These are phyloP conservation scores for Arizona elegans DNA, from an alignment of 2,113 vertebrate species.

Conservation along the genomic window DNA sequence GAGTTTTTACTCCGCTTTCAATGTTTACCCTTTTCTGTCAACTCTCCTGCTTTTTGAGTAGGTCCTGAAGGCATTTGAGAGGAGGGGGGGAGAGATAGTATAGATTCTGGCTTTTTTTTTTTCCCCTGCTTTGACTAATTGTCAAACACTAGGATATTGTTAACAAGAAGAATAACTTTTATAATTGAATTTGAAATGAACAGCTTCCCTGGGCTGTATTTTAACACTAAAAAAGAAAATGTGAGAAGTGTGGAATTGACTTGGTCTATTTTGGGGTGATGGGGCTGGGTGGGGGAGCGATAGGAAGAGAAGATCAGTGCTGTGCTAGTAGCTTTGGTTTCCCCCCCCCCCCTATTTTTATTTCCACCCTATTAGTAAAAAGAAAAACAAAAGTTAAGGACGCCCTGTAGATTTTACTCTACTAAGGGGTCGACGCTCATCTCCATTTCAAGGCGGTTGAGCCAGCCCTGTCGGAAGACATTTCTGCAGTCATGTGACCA, in stretches of 20 bases:
- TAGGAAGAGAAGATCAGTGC: neutral
- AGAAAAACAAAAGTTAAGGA: too few relatives aligned
- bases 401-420: too few relatives aligned
- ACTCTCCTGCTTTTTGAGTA: neutral
- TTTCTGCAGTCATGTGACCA: too few relatives aligned
- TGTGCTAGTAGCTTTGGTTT: neutral
- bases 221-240: neutral
- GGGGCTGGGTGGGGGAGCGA: neutral
- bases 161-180: slow-evolving; percentile 11
- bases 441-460: too few relatives aligned
- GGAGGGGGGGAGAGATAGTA: neutral
- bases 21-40: neutral
- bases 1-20: neutral
- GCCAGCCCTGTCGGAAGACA: too few relatives aligned
- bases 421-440: too few relatives aligned
- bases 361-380: neutral
- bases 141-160: slow-evolving; percentile 5
- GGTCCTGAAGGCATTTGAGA: neutral
- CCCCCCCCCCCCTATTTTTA: neutral
- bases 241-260: neutral
- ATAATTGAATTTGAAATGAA: neutral
- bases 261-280: neutral
- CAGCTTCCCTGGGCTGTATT: slow-evolving; percentile 5
- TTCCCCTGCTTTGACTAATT: slow-evolving; percentile 20
- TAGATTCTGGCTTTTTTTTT: neutral